These are phyloP conservation scores for Drosophila suboccidentalis DNA, from an alignment of 2,888 invertebrate genomes.

Conservation along the genomic window DNA sequence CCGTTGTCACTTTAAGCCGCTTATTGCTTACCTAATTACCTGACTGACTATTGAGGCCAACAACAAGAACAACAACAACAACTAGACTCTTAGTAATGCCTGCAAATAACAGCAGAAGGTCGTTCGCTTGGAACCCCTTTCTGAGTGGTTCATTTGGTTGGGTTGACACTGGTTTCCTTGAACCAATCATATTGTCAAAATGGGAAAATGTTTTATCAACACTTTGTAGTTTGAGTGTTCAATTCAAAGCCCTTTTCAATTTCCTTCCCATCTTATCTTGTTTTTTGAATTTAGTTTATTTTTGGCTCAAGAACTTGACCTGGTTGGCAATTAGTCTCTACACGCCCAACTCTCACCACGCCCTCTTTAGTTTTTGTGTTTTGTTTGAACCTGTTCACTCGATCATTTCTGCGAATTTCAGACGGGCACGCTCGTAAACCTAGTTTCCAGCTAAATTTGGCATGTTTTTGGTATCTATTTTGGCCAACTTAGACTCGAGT, in stretches of 20 bases:
- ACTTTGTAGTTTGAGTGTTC: not conserved
- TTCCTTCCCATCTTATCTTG: slow-evolving; percentile 5
- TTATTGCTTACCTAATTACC: slow-evolving; percentile 76
- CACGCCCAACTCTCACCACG: slow-evolving; percentile 41
- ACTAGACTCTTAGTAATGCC: slow-evolving; percentile 47
- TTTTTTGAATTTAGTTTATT: slow-evolving; percentile 6
- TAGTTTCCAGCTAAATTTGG: slow-evolving; percentile 57
- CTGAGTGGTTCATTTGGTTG: slow-evolving; percentile 7
- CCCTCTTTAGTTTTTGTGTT: slow-evolving; percentile 23
- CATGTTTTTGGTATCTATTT: slow-evolving; percentile 28
- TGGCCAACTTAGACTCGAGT: slow-evolving; percentile 17
- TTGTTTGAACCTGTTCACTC: slow-evolving; percentile 18
- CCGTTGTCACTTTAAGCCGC: slow-evolving; percentile 68
- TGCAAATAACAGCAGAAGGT: slow-evolving; percentile 34
- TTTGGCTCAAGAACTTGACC: slow-evolving; percentile 22
- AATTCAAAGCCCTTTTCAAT: slow-evolving; percentile 2
- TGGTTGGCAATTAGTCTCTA: slow-evolving; percentile 43
- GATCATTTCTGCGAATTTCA: slow-evolving; percentile 61
- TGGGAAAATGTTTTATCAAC: not conserved
- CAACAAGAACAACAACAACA: slow-evolving; percentile 38
- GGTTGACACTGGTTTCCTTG: slow-evolving; percentile 17
- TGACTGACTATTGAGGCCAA: slow-evolving; percentile 53
- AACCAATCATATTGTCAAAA: slow-evolving; percentile 8
- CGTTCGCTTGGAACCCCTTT: slow-evolving; percentile 12
- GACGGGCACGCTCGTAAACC: slow-evolving; percentile 66